Evolutionary conservation across 1,140 invertebrate species (phyloP).

Genomic region (Glomeris maerens): DNA sequence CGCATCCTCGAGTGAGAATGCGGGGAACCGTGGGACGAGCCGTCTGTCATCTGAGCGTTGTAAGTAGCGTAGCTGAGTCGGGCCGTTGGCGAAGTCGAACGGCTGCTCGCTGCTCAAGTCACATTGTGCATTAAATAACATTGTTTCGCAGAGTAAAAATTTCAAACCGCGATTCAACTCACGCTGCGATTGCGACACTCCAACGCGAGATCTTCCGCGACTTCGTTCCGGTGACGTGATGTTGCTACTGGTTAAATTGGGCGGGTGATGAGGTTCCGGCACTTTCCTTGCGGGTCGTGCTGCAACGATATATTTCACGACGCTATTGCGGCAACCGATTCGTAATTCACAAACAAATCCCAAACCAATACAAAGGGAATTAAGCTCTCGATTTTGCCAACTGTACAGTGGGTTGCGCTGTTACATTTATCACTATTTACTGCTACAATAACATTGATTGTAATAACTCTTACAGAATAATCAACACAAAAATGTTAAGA

Average conservation of each 20-base stretch:
- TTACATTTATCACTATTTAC: no score
- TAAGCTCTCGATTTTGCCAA: no score
- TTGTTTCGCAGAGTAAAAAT: not conserved
- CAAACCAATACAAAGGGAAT: no score
- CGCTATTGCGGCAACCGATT: no score
- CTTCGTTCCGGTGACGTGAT: conserved; percentile 45
- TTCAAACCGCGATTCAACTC: conserved; percentile 34
- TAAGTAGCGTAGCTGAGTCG: conserved; percentile 55
- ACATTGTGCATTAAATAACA: not conserved
- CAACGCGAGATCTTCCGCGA: conserved; percentile 44
- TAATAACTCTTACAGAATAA: no score
- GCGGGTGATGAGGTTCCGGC: conserved; percentile 23
- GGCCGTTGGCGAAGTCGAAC: conserved; percentile 74
- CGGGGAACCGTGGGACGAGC: conserved; percentile 14
- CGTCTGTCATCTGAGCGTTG: conserved; percentile 28
- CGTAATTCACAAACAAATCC: no score
- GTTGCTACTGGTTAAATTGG: conserved; percentile 26
- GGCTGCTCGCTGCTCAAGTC: conserved; percentile 48
- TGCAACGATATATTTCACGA: conserved; percentile 3
- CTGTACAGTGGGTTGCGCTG: no score
- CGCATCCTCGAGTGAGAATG: not conserved
- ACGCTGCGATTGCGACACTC: conserved; percentile 83
- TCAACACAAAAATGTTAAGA: no score
- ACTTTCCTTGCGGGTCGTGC: conserved; percentile 14
- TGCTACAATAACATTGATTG: no score